Conservation (phyloP, 1,140 invertebrate genomes). For the Saccostrea glomerata region DNA sequence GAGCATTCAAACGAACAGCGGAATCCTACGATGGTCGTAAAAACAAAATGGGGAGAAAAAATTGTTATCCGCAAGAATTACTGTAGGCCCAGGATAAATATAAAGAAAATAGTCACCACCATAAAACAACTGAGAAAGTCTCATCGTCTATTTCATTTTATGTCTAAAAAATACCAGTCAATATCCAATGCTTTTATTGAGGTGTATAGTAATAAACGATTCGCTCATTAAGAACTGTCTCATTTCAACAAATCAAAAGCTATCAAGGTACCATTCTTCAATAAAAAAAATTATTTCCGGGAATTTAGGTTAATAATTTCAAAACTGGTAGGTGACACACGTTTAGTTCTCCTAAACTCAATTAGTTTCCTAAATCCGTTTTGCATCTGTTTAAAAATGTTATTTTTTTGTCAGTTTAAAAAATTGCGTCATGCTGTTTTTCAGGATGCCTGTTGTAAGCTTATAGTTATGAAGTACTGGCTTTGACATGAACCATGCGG, state of each 20-base stretch:
- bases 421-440: not conserved
- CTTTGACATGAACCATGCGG: not conserved
- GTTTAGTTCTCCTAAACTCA: not conserved
- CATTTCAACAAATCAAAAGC: not conserved
- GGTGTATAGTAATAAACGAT: not conserved
- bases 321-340: not conserved
- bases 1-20: not conserved
- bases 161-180: not conserved
- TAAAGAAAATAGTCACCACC: not conserved
- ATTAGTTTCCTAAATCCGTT: not conserved
- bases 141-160: not conserved
- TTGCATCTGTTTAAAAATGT: not conserved
- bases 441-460: not conserved
- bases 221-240: not conserved
- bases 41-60: not conserved
- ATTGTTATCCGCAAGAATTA: conserved; percentile 19
- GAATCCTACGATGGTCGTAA: conserved; percentile 1
- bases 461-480: conserved; percentile 6
- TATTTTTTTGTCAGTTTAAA: conserved; percentile 8
- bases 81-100: not conserved
- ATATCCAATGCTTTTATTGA: not conserved
- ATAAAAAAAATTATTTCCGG: too few relatives aligned
- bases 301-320: not conserved
- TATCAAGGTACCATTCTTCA: too few relatives aligned
- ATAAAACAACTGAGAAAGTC: conserved; percentile 21